phyloP scores from a whole-genome alignment of 1,140 invertebrate genomes.

The Eufriesea mexicana region DNA sequence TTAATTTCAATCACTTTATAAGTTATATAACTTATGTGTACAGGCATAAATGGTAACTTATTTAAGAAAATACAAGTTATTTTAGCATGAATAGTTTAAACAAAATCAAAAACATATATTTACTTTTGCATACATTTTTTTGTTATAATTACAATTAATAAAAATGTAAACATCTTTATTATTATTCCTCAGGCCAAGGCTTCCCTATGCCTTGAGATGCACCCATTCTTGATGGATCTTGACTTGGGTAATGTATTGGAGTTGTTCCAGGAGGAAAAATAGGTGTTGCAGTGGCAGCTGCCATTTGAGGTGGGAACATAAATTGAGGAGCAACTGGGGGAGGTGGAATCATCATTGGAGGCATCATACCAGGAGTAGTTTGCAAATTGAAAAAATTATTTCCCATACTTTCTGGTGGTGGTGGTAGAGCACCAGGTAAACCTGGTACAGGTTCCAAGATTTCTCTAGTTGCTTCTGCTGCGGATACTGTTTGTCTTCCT shows the following conservation, averaged over 20 bases:
- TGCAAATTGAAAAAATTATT: conserved; percentile 86
- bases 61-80: background rate
- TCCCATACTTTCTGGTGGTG: conserved; percentile 86
- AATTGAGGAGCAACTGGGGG: conserved; percentile 81
- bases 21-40: background rate
- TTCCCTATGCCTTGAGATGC: conserved; percentile 84
- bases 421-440: conserved; percentile 89
- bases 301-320: conserved; percentile 83
- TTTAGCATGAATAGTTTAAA: background rate
- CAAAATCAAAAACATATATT: conserved; percentile 30
- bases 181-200: conserved; percentile 80
- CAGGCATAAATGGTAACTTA: background rate
- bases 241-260: conserved; percentile 95
- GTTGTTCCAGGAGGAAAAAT: conserved; percentile 83
- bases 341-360: conserved; percentile 84
- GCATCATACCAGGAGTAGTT: conserved; percentile 83
- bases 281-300: conserved; percentile 77
- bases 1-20: too few species aligned
- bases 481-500: conserved; percentile 84
- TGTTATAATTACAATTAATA: conserved; percentile 30
- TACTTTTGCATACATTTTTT: conserved; percentile 29
- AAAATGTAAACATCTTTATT: conserved; percentile 38
- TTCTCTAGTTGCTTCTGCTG: conserved; percentile 81
- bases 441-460: conserved; percentile 94
- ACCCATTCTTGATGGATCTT: conserved; percentile 95